Evolutionary conservation across 53 echinoderm and acorn worm species (phyloP), one percentile per base, ranked within the genome.

Genomic region (Crossaster papposus): DNA sequence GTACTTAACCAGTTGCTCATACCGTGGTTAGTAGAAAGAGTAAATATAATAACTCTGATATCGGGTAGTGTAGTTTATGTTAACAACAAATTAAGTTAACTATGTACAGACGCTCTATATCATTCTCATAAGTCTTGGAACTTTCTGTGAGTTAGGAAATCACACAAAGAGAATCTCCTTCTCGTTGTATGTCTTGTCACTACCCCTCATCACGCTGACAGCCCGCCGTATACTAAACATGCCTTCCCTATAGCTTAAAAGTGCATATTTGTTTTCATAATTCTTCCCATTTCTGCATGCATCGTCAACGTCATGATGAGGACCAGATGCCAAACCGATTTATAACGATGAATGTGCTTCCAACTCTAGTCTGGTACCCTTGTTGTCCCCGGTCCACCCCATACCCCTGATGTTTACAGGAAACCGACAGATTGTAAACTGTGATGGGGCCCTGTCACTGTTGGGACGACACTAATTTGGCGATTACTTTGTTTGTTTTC

Each of bases 401-500:
- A 26, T 26, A n/a, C 62, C 18, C 9, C 35, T 34, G 63, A 15
- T 81, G 81, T 81, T 81, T 81, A 81, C 30, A 63, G 81, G 54
- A 58, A 68, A 83, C 70, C 38, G 84, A 84, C 71, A 84, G 72
- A 31, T 24, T 51, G 51, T 84, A 84, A 84, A 84, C 84, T 84
- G 84, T 84, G 84, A 84, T 84, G 73, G 72, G 70, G 84, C 2
- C 71, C 72, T 51, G 72, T 84, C 84, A 84, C 30, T 84, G 84
- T 51, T 32, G n/a, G 84, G 36, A 12, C 51, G 84, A 84, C 84
- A 84, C 84, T 84, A 84, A 84, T 84, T 84, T 84, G 84, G 84
- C 72, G 84, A 71, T 84, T 84, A 84, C 84, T 51, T 72, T 84
- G 84, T 84, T 84, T 84, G 72, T 84, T 84, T 84, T 71, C 28